Evolutionary conservation across 2,797 vertebrate genomes (phyloP), one percentile per base, ranked within the genome.

Genomic region (Loris lydekkerianus): DNA sequence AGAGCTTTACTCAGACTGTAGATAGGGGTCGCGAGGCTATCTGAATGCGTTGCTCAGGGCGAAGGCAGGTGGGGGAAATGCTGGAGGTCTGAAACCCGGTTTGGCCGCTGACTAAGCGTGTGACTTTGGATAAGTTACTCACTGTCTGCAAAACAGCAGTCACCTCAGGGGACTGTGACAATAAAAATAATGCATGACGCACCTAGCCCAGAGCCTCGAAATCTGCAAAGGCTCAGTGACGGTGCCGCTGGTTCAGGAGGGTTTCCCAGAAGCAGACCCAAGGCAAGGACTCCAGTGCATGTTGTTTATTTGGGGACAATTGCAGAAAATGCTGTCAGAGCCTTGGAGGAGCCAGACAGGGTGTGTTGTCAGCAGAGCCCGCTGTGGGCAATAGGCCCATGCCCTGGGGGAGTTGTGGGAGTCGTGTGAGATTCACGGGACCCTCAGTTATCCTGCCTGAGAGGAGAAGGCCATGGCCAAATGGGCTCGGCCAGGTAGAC

Each of bases 401-500:
- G 17, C 5, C 5, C n/a, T 1, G 4, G 27, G 53, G 49, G 43
- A 40, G 46, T 21, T 0, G 29, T 0, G 5, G 29, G 58, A 60
- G 37, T 13, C 13, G 43, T 2, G 15, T 21, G 0, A 1, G 67
- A 29, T 5, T 2, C 4, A 25, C 0, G 1, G 2, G 4, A 86
- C 49, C 34, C 53, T 86, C 10, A 0, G 31, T 6, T 29, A 61
- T 27, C n/a, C 29, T 10, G 10, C 37, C 31, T 0, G 0, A 1
- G 1, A 46, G 15, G 31, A n/a, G 69, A 43, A 31, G 75, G 37
- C 2, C 15, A 7, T 0, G 31, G 40, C 43, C 73, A 4, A n/a
- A 4, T 0, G 3, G 43, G 70, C 72, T 53, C 34, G 25, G 31
- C 70, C 37, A 3, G 15, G 53, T 63, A 31, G 21, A 81, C 29